Evolutionary conservation across 2,113 vertebrate species (phyloP).

Genomic region (Oxyruncus cristatus): DNA sequence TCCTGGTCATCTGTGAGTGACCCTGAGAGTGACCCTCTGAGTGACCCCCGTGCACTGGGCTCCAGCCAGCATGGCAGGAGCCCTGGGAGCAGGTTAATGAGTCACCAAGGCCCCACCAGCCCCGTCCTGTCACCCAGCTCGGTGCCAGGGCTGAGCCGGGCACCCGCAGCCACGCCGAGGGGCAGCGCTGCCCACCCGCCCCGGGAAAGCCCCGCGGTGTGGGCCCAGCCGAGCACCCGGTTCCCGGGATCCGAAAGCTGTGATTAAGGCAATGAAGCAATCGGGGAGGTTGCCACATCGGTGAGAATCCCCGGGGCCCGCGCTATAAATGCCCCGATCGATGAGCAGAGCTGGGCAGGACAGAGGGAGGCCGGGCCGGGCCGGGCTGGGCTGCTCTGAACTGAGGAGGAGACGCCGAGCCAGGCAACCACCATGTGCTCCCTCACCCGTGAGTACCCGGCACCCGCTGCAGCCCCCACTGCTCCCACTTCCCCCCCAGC

Average conservation of each 20-base stretch:
- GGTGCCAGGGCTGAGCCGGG: rapidly evolving
- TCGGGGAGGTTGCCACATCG: slow-evolving; percentile 26
- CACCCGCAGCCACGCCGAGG: rapidly evolving
- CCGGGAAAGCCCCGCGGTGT: neutral
- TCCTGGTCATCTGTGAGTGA: neutral
- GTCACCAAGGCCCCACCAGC: neutral
- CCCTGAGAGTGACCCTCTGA: rapidly evolving
- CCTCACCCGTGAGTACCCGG: slow-evolving; percentile 29
- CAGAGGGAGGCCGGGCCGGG: neutral
- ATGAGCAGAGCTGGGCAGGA: slow-evolving; percentile 28
- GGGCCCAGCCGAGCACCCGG: neutral
- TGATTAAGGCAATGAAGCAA: slow-evolving; percentile 61
- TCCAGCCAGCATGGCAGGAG: neutral
- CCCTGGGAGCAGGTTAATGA: neutral
- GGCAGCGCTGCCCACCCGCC: neutral
- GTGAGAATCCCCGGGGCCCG: slow-evolving; percentile 36
- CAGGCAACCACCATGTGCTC: neutral
- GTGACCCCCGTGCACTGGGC: neutral
- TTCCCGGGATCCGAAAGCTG: neutral
- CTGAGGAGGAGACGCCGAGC: neutral
- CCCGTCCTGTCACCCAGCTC: neutral
- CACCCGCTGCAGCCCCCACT: neutral
- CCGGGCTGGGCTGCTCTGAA: neutral
- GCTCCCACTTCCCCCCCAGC: neutral
- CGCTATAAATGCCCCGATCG: slow-evolving; percentile 50